These are phyloP conservation scores for Hemithea aestivaria DNA, from an alignment of 2,888 invertebrate genomes.

Conservation along the genomic window DNA sequence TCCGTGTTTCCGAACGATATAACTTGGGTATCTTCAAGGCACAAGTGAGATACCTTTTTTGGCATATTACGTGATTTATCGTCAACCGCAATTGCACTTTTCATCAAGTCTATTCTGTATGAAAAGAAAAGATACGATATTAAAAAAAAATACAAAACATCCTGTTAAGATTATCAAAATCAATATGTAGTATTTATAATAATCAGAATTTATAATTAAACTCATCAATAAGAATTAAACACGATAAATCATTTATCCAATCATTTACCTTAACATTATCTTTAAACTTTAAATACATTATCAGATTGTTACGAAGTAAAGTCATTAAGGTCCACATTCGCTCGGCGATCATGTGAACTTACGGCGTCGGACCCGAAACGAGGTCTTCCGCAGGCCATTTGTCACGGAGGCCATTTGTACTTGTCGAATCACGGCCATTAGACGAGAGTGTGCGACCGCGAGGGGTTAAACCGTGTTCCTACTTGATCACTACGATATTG, in stretches of 20 bases:
- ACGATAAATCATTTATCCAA: constrained; percentile 23
- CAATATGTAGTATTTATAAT: constrained; percentile 1
- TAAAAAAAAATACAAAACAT: too few relatives aligned
- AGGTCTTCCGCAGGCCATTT: constrained; percentile 76
- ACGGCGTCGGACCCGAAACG: constrained; percentile 57
- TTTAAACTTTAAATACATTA: constrained; percentile 22
- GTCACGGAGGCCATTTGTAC: constrained; percentile 79
- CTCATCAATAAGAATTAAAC: constrained; percentile 23
- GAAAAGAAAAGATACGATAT: constrained; percentile 9
- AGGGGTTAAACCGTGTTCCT: constrained; percentile 61
- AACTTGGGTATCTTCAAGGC: too few relatives aligned
- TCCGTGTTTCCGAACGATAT: too few relatives aligned
- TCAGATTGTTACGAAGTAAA: constrained; percentile 30
- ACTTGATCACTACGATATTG: constrained; percentile 47
- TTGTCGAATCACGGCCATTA: constrained; percentile 80
- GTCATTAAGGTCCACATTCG: constrained; percentile 58
- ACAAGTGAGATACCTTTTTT: too few relatives aligned
- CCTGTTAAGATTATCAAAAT: too few relatives aligned
- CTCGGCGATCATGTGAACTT: constrained; percentile 60
- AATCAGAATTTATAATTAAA: constrained; percentile 18
- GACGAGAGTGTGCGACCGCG: constrained; percentile 76
- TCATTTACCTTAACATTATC: constrained; percentile 23
- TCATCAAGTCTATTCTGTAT: constrained; percentile 7
- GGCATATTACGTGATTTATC: too few relatives aligned
- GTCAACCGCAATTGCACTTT: too few relatives aligned